Percentiles rank a stretch among this genome's conserved stretches.
Evolutionary conservation across 1,140 invertebrate genomes (phyloP).

Genomic region (Aphelinus certus): DNA sequence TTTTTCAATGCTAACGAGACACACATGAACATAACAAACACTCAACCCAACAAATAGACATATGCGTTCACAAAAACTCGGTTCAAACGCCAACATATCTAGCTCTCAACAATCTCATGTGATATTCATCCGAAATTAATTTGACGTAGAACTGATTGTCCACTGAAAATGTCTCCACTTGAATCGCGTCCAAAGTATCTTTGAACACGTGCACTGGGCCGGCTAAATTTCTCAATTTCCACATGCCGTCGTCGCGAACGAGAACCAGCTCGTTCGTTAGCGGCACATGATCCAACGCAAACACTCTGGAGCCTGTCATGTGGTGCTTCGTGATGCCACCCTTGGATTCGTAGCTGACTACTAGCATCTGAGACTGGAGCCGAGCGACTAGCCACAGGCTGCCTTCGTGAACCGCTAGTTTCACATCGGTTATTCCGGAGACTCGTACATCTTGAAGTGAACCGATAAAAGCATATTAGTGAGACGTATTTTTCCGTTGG

Average conservation of each 20-base stretch:
- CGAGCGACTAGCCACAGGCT: slow-evolving; percentile 50
- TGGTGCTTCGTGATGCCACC: slow-evolving; percentile 43
- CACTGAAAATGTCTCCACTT: slow-evolving; percentile 40
- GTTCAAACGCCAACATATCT: slow-evolving; percentile 25
- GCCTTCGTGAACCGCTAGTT: slow-evolving; percentile 28
- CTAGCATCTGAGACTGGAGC: slow-evolving; percentile 42
- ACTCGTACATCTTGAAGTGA: slow-evolving; percentile 42
- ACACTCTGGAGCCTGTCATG: slow-evolving; percentile 41
- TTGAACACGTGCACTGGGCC: slow-evolving; percentile 43
- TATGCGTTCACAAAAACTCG: too few relatives aligned
- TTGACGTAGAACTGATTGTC: slow-evolving; percentile 12
- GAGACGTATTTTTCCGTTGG: too few relatives aligned
- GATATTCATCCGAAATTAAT: not conserved
- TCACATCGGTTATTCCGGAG: slow-evolving; percentile 43
- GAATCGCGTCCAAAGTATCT: slow-evolving; percentile 37
- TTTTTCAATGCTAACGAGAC: too few relatives aligned
- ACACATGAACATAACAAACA: too few relatives aligned
- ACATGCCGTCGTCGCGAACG: slow-evolving; percentile 50
- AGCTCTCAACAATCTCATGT: not conserved
- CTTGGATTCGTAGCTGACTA: slow-evolving; percentile 48
- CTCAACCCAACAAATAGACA: too few relatives aligned
- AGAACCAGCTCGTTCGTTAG: slow-evolving; percentile 47
- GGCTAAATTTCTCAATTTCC: slow-evolving; percentile 49
- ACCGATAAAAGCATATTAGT: not conserved
- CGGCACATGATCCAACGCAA: slow-evolving; percentile 36